These are phyloP conservation scores for Drosophila heteroneura DNA, from an alignment of 2,888 invertebrate species.

Conservation along the genomic window DNA sequence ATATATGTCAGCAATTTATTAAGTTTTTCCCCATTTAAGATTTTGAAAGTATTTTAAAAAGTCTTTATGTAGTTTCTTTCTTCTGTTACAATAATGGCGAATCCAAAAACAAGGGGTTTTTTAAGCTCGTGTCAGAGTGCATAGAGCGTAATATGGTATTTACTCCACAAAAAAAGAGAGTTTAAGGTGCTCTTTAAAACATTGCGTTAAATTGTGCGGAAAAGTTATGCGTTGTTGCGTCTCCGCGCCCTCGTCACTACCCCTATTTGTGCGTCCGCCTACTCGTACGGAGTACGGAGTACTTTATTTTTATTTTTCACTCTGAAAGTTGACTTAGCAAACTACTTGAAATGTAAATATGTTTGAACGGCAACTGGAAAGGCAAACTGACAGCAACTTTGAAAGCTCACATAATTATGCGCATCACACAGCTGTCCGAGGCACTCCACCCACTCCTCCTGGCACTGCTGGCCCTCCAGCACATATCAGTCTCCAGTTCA, in stretches of 20 bases:
- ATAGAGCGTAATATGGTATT: constrained; percentile 21
- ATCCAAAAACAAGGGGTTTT: background rate
- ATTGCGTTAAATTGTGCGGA: constrained; percentile 71
- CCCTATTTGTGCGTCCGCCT: constrained; percentile 18
- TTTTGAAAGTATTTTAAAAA: background rate
- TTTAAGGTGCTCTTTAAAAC: constrained; percentile 37
- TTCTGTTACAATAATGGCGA: background rate
- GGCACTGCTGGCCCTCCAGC: constrained; percentile 25
- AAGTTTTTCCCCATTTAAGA: background rate
- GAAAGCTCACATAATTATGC: constrained; percentile 69
- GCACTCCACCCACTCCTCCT: constrained; percentile 19
- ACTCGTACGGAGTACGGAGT: constrained; percentile 21
- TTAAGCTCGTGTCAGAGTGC: background rate
- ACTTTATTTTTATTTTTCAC: constrained; percentile 44
- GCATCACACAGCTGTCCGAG: constrained; percentile 41
- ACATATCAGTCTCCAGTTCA: background rate
- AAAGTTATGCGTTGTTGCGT: constrained; percentile 63
- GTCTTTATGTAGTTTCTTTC: background rate
- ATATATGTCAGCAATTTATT: background rate
- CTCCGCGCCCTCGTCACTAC: background rate
- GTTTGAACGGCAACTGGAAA: constrained; percentile 59
- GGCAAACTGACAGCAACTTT: constrained; percentile 67
- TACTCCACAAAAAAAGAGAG: background rate
- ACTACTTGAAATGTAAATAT: constrained; percentile 77
- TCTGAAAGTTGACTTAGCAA: constrained; percentile 68